Evolutionary conservation across 92 coral and sea anemone species (phyloP).

Genomic region (Porites divaricata): DNA sequence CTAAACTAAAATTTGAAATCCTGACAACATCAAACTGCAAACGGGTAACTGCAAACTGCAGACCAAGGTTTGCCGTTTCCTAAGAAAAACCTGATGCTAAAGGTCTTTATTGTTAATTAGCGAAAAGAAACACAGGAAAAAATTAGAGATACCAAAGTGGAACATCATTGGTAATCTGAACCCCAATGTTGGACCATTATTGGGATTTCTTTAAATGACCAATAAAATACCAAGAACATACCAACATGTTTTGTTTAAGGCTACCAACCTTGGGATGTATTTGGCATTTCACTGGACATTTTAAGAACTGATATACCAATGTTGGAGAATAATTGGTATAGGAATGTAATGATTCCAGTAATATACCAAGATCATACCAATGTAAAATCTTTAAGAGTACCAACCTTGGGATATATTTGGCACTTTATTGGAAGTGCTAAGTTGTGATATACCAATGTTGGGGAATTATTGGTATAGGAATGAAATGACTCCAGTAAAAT

Average conservation of each 20-base stretch:
- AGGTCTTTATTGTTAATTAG: too few relatives aligned
- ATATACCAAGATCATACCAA: neutral
- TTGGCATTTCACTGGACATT: neutral
- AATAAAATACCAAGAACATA: neutral
- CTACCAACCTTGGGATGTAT: neutral
- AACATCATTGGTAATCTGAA: slow-evolving; percentile 6
- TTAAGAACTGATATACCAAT: neutral
- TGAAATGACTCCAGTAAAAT: neutral
- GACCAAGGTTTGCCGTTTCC: too few relatives aligned
- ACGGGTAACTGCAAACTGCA: too few relatives aligned
- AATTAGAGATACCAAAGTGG: slow-evolving; percentile 22
- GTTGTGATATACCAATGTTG: neutral
- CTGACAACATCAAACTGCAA: too few relatives aligned
- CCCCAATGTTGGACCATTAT: slow-evolving; percentile 20
- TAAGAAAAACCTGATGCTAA: too few relatives aligned
- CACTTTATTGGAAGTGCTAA: neutral
- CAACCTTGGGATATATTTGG: neutral
- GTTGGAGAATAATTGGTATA: neutral
- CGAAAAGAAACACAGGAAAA: slow-evolving; percentile 12
- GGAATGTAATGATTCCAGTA: neutral
- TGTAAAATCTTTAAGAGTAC: neutral
- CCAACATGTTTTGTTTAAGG: neutral
- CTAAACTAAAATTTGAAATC: too few relatives aligned
- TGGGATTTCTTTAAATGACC: slow-evolving; percentile 7
- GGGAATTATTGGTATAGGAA: neutral